Conservation (phyloP, 2,888 invertebrate genomes). For the Scaeva pyrastri region DNA sequence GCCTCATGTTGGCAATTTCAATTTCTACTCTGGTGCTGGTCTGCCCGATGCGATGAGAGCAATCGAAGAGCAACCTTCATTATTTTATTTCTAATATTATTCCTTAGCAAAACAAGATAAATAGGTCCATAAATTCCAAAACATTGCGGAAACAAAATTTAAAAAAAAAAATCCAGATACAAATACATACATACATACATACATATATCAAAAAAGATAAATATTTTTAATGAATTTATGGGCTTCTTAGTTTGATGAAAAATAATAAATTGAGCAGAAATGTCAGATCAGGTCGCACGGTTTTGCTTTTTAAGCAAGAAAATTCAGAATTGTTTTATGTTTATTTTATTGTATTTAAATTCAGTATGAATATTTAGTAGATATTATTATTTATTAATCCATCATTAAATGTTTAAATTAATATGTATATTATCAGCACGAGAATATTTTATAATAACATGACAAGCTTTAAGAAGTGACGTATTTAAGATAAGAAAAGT, state of each 20-base stretch:
- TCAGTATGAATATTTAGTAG: no score
- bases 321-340: no score
- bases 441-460: no score
- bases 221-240: constrained; percentile 58
- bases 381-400: no score
- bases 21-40: no score
- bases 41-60: constrained; percentile 3
- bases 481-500: no score
- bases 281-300: neutral
- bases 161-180: constrained; percentile 5
- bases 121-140: constrained; percentile 26
- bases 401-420: no score
- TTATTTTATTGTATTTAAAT: no score
- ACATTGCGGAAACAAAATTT: constrained; percentile 60
- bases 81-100: constrained; percentile 44
- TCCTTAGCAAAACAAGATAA: constrained; percentile 59
- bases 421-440: no score
- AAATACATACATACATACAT: constrained; percentile 3
- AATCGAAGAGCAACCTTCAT: neutral
- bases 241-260: neutral
- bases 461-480: no score
- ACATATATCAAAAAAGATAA: constrained; percentile 37
- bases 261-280: neutral
- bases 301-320: no score
- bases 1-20: constrained; percentile 49